These are phyloP conservation scores for Streptopelia turtur DNA, from an alignment of 2,797 vertebrate species.

Conservation along the genomic window DNA sequence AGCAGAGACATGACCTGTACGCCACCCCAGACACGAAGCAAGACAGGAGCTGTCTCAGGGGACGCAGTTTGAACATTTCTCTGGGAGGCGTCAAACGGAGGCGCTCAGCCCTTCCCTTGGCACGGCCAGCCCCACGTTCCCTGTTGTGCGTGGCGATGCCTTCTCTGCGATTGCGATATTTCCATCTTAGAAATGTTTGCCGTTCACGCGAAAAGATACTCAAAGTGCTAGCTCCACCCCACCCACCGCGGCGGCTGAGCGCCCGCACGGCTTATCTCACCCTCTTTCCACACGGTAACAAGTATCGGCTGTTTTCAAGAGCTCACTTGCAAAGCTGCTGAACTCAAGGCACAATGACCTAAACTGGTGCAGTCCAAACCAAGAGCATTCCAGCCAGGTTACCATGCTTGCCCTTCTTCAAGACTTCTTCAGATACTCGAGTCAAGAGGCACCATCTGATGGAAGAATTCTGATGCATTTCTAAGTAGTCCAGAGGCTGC, in stretches of 20 bases:
- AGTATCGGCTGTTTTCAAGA: not conserved
- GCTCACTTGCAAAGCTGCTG: not conserved
- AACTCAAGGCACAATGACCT: not conserved
- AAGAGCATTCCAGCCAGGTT: not conserved
- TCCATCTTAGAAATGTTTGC: not conserved
- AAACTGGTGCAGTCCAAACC: not conserved
- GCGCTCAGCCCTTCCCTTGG: not conserved
- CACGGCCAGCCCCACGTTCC: not conserved
- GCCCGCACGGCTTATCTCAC: rapidly evolving
- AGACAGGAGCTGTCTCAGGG: not conserved
- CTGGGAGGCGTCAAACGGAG: not conserved
- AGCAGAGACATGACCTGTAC: not conserved
- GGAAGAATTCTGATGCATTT: not conserved
- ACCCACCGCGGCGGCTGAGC: not conserved
- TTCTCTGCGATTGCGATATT: rapidly evolving
- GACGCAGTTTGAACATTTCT: not conserved
- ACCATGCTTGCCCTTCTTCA: not conserved
- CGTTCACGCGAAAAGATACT: not conserved
- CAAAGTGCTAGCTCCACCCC: not conserved
- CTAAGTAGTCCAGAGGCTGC: not conserved
- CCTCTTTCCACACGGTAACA: not conserved
- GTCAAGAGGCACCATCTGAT: not conserved
- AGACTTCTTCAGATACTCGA: not conserved
- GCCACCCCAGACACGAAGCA: not conserved
- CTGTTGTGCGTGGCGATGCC: rapidly evolving